Evolutionary conservation across 1,140 invertebrate species (phyloP).

Genomic region (Camponotus pennsylvanicus): DNA sequence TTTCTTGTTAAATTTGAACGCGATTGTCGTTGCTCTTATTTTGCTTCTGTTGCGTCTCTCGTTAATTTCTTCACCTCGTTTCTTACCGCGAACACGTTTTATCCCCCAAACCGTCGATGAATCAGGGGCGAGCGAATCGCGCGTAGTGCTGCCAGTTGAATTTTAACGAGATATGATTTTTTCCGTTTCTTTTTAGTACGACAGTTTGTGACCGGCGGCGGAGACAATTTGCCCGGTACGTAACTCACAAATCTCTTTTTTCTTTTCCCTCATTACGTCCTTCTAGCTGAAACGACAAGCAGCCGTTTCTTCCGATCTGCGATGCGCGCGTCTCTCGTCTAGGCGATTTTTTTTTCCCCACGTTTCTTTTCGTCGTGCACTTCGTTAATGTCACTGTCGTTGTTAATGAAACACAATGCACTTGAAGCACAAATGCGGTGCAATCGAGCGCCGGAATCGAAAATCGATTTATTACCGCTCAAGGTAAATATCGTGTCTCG

Average conservation of each 20-base stretch:
- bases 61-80: not conserved
- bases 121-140: constrained; percentile 80
- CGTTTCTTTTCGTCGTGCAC: not conserved
- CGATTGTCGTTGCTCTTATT: constrained; percentile 27
- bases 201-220: constrained; percentile 91
- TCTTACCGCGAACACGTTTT: constrained; percentile 35
- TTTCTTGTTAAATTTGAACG: not conserved
- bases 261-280: constrained; percentile 81
- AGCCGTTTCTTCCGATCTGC: constrained; percentile 57
- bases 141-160: constrained; percentile 76
- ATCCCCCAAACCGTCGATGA: constrained; percentile 65
- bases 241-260: constrained; percentile 86
- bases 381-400: constrained; percentile 33
- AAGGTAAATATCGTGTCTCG: not conserved
- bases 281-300: constrained; percentile 64
- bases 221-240: constrained; percentile 91
- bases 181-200: constrained; percentile 90
- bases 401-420: constrained; percentile 34
- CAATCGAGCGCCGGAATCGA: constrained; percentile 6
- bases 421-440: not conserved
- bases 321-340: constrained; percentile 50
- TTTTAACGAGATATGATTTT: constrained; percentile 86
- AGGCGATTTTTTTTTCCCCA: constrained; percentile 27
- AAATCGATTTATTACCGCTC: constrained; percentile 38
- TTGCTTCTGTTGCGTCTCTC: not conserved